Base-by-base conservation (phyloP, 2,797 vertebrate genomes). In the Eulemur rubriventer region DNA sequence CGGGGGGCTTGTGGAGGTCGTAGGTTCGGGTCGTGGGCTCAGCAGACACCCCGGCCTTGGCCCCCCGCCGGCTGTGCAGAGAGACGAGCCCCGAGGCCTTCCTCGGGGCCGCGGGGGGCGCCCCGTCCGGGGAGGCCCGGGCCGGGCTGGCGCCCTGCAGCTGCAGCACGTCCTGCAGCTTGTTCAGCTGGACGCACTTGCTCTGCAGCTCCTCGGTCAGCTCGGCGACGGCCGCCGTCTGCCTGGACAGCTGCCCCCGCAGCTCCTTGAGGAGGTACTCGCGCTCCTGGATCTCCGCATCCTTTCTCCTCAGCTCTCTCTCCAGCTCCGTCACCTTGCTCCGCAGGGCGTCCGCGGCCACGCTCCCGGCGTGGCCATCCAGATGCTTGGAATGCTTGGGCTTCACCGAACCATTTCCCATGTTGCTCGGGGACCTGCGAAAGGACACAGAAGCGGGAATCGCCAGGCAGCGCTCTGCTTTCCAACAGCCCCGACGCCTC, bases 1-100 rank as follows among this genome's bases (percentile, higher is more conserved):
- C 98, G 0, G 99, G 98, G 82, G 99, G 97, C 83, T 98, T 96
- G 87, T 98, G 99, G 86, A 99, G 98, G 98, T 99, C 99, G 55
- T 99, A 99, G 0, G 99, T 99, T 88, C 97, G 97, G 79, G 99
- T 99, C 0, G 99, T 99, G 1, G 99, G 99, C 69, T 99, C 99
- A 0, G 99, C 99, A 5, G 99, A 99, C 24, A 99, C 99, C 0
- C 99, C 99, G 2, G 99, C 99, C 97, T 99, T 99, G 7, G 99
- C 99, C 1, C 99, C 99, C 97, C 98, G 99, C 93, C 99, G 98
- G 91, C 99, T 98, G 13, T 99, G 99, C 11, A 99, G 96, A 55
- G 98, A 98, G 80, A 99, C 96, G 88, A 99, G 98, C 3, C 98
- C 98, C 0, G 99, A 98, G n/a, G 99, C 96, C 88, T 98, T 98